Percentiles rank a stretch among this genome's conserved stretches.
Conservation (phyloP, 1,140 invertebrate species). For the Achroia grisella region DNA sequence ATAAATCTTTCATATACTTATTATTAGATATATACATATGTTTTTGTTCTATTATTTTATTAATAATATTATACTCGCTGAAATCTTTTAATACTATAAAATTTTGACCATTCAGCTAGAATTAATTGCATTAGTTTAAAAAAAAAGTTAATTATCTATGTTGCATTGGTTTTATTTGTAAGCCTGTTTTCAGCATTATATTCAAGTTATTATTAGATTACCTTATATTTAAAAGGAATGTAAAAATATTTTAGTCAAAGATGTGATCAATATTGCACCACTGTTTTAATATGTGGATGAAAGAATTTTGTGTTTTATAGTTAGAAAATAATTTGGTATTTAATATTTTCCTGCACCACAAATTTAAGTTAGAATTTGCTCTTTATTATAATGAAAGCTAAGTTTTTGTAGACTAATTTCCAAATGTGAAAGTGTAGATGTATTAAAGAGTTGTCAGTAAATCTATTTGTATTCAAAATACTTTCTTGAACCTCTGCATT, state of each 20-base stretch:
- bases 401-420: slow-evolving; percentile 61
- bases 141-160: slow-evolving; percentile 12
- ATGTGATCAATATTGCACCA: slow-evolving; percentile 43
- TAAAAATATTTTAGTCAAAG: slow-evolving; percentile 33
- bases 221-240: slow-evolving; percentile 39
- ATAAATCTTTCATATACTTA: slow-evolving; percentile 19
- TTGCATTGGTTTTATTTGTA: slow-evolving; percentile 17
- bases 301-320: slow-evolving; percentile 46
- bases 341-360: slow-evolving; percentile 47
- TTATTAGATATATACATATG: slow-evolving; percentile 7
- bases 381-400: slow-evolving; percentile 53
- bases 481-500: slow-evolving; percentile 70
- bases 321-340: slow-evolving; percentile 33
- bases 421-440: slow-evolving; percentile 65
- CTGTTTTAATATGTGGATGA: slow-evolving; percentile 39
- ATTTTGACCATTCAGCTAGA: slow-evolving; percentile 43
- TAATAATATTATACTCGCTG: slow-evolving; percentile 11
- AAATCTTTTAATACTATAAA: slow-evolving; percentile 15
- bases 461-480: slow-evolving; percentile 66
- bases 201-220: slow-evolving; percentile 36
- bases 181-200: slow-evolving; percentile 34
- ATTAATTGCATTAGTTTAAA: slow-evolving; percentile 14
- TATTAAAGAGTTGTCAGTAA: slow-evolving; percentile 63
- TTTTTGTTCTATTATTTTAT: slow-evolving; percentile 23
- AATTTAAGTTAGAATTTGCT: slow-evolving; percentile 50